These are phyloP conservation scores for Cinara cedri DNA, from an alignment of 2,888 invertebrate genomes.

Conservation along the genomic window DNA sequence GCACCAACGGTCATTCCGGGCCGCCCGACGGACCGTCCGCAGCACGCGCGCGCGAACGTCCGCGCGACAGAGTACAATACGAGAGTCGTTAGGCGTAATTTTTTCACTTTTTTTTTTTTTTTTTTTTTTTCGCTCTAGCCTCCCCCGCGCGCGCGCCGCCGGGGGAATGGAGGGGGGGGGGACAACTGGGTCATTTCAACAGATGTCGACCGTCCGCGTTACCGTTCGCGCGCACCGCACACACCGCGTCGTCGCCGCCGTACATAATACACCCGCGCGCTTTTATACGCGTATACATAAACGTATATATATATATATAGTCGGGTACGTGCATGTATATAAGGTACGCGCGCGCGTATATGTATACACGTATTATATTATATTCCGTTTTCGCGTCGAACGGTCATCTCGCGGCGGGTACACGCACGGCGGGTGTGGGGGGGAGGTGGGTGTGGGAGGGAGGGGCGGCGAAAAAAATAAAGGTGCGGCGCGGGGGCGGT, in stretches of 20 bases:
- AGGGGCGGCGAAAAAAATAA: no score
- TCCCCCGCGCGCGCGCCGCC: background rate
- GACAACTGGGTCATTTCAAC: conserved; percentile 50
- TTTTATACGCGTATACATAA: background rate
- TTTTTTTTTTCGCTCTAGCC: conserved; percentile 29
- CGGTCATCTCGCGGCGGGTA: conserved; percentile 49
- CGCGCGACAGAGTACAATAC: no score
- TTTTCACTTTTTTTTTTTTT: background rate
- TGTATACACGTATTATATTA: no score
- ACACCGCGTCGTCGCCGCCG: no score
- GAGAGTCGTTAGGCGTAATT: background rate
- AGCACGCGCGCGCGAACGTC: no score
- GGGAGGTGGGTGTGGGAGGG: conserved; percentile 17
- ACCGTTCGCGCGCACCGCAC: no score
- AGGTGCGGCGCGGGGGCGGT: conserved; percentile 51
- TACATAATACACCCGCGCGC: background rate
- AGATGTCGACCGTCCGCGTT: no score
- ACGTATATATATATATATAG: background rate
- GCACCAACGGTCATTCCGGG: conserved; percentile 26
- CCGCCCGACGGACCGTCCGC: no score
- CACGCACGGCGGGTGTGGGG: background rate
- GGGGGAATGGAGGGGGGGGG: background rate
- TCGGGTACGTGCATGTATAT: background rate
- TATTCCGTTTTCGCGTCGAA: conserved; percentile 13
- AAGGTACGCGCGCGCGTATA: no score